phyloP scores from a whole-genome alignment of 2,888 invertebrate species.

The Apotomis turbidana region DNA sequence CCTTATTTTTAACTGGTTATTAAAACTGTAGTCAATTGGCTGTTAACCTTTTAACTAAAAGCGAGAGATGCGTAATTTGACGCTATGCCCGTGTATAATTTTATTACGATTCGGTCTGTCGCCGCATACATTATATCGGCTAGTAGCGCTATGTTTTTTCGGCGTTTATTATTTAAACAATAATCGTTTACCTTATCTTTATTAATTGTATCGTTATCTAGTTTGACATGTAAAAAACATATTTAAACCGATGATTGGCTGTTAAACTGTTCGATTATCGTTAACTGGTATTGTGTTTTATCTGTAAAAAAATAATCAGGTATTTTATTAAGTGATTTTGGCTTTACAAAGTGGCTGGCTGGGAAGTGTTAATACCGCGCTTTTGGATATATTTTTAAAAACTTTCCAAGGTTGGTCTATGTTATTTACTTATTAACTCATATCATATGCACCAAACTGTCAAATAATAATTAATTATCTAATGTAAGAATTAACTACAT shows the following conservation, averaged over 20 bases:
- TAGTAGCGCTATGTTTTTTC: conserved; percentile 39
- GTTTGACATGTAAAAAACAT: conserved; percentile 67
- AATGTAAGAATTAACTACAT: not conserved
- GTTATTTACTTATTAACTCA: conserved; percentile 2
- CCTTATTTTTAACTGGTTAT: conserved; percentile 84
- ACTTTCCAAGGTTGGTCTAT: conserved; percentile 34
- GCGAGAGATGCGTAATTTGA: conserved; percentile 83
- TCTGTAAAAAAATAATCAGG: conserved; percentile 33
- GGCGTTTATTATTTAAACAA: conserved; percentile 56
- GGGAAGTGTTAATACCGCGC: conserved; percentile 35
- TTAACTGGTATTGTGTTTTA: conserved; percentile 49
- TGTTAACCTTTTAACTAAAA: conserved; percentile 85
- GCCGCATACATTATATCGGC: conserved; percentile 69
- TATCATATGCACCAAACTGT: not conserved
- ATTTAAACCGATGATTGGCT: conserved; percentile 79
- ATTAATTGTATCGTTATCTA: conserved; percentile 78
- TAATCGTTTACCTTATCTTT: conserved; percentile 71
- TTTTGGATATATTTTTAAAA: conserved; percentile 28
- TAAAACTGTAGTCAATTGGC: conserved; percentile 83
- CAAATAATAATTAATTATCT: not conserved
- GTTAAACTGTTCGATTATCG: conserved; percentile 72
- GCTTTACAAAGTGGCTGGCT: conserved; percentile 32
- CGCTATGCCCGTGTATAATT: conserved; percentile 81
- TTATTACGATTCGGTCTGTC: conserved; percentile 77
- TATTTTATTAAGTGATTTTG: conserved; percentile 39